Conservation (phyloP, 2,113 vertebrate genomes). For the Capreolus pygargus region DNA sequence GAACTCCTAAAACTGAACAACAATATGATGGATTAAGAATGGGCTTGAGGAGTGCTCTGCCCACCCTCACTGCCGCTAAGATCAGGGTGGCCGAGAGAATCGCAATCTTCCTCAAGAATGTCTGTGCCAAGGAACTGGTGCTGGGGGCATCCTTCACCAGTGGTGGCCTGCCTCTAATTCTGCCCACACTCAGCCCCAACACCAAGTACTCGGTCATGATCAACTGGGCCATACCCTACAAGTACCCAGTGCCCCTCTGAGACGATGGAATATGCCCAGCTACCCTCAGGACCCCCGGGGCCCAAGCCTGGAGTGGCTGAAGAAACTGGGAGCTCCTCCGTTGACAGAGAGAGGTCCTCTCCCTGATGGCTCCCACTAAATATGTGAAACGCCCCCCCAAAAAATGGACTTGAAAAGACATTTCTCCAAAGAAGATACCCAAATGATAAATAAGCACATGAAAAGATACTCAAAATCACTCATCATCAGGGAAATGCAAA, state of each 20-base stretch:
- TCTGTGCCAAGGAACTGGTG: background rate
- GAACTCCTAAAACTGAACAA: background rate
- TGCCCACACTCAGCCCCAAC: background rate
- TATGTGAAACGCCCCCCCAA: background rate
- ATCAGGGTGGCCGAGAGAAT: background rate
- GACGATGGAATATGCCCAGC: conserved; percentile 89
- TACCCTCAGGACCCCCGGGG: conserved; percentile 86
- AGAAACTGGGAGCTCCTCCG: conserved; percentile 78
- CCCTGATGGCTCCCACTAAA: conserved; percentile 3
- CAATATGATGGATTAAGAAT: background rate
- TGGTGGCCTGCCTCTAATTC: background rate
- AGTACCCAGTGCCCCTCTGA: conserved; percentile 91
- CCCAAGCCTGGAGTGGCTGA: conserved; percentile 87
- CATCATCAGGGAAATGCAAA: background rate
- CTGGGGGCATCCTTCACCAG: background rate
- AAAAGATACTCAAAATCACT: background rate
- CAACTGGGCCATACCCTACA: conserved; percentile 82
- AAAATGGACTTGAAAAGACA: background rate
- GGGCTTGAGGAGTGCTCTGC: background rate
- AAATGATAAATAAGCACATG: background rate
- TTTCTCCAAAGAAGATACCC: background rate
- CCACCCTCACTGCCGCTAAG: fast-evolving
- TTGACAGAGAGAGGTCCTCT: background rate
- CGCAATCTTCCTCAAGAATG: background rate
- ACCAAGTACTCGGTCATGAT: conserved; percentile 83